Conservation (phyloP, 2,797 vertebrate species). For the Cygnus olor region DNA sequence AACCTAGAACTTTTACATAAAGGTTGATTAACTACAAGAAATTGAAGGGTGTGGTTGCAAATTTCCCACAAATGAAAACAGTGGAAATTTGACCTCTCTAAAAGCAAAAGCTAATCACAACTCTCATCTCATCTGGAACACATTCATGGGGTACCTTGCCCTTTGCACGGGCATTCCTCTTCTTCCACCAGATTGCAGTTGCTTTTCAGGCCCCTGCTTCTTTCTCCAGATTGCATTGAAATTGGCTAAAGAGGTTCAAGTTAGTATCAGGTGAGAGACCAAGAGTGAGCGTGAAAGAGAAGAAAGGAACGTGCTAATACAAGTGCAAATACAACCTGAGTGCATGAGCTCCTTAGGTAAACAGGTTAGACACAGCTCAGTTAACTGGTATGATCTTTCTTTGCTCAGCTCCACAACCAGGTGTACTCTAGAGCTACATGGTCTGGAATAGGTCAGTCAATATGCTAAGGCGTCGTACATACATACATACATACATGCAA, state of each 20-base stretch:
- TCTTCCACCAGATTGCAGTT: rapidly evolving
- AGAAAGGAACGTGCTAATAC: not conserved
- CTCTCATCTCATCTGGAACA: not conserved
- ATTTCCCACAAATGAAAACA: not conserved
- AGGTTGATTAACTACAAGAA: not conserved
- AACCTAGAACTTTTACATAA: not conserved
- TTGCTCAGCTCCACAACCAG: not conserved
- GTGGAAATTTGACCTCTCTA: not conserved
- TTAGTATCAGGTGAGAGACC: not conserved
- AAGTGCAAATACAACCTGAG: not conserved
- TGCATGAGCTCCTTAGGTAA: not conserved
- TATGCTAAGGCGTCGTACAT: not conserved
- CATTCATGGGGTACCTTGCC: not conserved
- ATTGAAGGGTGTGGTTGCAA: not conserved
- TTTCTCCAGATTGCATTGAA: not conserved
- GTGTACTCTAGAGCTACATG: not conserved
- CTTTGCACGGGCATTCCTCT: not conserved
- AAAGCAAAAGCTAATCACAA: not conserved
- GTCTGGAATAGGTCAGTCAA: not conserved
- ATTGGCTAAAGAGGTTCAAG: not conserved
- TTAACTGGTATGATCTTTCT: rapidly evolving
- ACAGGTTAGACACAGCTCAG: not conserved
- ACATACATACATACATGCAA: too few relatives aligned
- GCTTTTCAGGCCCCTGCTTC: not conserved
- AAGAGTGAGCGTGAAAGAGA: not conserved